phyloP scores from a whole-genome alignment of 2,113 vertebrate genomes.

The Tonatia bakeri region DNA sequence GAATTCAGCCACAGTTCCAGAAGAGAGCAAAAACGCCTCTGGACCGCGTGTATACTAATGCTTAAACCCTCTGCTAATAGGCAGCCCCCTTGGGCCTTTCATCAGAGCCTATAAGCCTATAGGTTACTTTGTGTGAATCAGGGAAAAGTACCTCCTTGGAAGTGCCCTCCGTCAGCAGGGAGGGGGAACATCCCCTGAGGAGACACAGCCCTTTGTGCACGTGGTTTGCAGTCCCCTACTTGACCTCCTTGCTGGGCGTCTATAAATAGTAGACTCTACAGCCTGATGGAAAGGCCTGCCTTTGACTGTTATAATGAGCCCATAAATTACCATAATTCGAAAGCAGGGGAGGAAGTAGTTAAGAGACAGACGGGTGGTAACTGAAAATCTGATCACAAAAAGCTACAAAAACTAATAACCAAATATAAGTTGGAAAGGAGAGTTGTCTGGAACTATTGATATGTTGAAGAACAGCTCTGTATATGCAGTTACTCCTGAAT shows the following conservation, averaged over 20 bases:
- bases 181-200: neutral
- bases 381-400: constrained; percentile 14
- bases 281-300: neutral
- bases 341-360: neutral
- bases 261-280: neutral
- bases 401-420: neutral
- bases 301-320: neutral
- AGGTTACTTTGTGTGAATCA: neutral
- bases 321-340: neutral
- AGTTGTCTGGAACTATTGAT: neutral
- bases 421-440: constrained; percentile 11
- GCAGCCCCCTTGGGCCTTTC: neutral
- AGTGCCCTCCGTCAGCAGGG: neutral
- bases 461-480: neutral
- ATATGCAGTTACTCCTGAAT: neutral
- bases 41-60: neutral
- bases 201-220: neutral
- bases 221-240: neutral
- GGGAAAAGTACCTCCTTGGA: neutral
- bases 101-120: neutral
- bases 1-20: neutral
- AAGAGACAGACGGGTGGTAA: neutral
- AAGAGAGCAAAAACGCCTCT: neutral
- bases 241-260: neutral
- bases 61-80: neutral